phyloP scores from a whole-genome alignment of 1,140 invertebrate genomes.

The Drosophila mojavensis region DNA sequence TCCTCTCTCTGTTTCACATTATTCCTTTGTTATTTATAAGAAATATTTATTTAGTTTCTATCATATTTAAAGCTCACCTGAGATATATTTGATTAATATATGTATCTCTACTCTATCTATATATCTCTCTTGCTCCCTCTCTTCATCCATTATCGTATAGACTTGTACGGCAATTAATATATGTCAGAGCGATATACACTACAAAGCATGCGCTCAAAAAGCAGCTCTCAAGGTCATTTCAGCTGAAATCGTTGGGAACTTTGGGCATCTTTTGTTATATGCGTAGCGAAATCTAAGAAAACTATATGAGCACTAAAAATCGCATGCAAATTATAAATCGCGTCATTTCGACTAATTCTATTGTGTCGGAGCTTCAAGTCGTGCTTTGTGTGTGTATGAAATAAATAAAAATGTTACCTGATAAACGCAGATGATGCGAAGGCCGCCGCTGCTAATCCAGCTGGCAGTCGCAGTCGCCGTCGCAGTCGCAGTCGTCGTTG shows the following conservation, averaged over 20 bases:
- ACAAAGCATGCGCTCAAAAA: background rate
- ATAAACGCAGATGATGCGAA: slow-evolving; percentile 39
- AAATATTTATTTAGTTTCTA: too few relatives aligned
- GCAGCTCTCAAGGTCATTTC: slow-evolving; percentile 11
- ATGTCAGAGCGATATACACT: background rate
- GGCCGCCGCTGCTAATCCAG: slow-evolving; percentile 24
- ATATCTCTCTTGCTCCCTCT: too few relatives aligned
- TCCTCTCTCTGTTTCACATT: too few relatives aligned
- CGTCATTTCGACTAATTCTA: slow-evolving; percentile 35
- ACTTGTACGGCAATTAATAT: background rate
- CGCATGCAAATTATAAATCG: slow-evolving; percentile 36
- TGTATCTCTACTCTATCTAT: too few relatives aligned
- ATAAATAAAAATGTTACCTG: slow-evolving; percentile 18
- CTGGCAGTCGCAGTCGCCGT: background rate
- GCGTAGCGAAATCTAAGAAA: background rate
- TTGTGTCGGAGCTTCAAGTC: slow-evolving; percentile 18
- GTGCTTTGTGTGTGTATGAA: background rate
- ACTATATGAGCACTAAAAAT: slow-evolving; percentile 16
- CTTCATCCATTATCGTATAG: too few relatives aligned
- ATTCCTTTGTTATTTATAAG: too few relatives aligned
- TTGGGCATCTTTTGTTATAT: background rate
- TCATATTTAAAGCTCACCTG: too few relatives aligned
- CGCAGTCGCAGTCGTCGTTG: background rate
- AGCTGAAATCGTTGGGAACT: background rate
- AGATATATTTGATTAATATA: too few relatives aligned